These are phyloP conservation scores for Sphaerodactylus townsendi DNA, from an alignment of 2,113 vertebrate species.

Conservation along the genomic window DNA sequence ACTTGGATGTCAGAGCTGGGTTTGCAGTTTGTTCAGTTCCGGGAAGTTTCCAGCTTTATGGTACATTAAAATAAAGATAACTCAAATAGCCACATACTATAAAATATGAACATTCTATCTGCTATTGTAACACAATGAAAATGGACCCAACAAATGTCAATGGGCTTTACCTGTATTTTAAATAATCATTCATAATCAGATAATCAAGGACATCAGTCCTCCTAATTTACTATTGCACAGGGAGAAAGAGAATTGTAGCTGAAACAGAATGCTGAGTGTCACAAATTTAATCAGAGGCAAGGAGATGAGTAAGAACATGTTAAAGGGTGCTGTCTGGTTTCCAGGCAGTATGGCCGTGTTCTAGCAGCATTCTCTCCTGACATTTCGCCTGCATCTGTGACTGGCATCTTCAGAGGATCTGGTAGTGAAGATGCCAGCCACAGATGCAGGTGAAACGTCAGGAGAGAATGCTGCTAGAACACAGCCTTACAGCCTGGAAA, in stretches of 20 bases:
- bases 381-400: too few species aligned
- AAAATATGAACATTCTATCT: slow-evolving; percentile 16
- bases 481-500: too few species aligned
- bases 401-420: too few species aligned
- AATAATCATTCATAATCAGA: background rate
- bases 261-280: background rate
- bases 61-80: too few species aligned
- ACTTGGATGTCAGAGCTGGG: background rate
- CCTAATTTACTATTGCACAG: background rate
- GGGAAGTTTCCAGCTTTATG: slow-evolving; percentile 23
- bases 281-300: background rate
- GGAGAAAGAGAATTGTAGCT: background rate
- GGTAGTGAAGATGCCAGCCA: too few species aligned
- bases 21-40: background rate
- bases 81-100: background rate
- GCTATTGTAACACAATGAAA: background rate
- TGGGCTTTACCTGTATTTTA: background rate
- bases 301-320: background rate
- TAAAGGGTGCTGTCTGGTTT: too few species aligned
- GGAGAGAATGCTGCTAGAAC: too few species aligned
- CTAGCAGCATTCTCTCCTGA: too few species aligned
- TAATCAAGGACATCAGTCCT: background rate
- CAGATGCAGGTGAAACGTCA: too few species aligned
- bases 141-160: background rate
- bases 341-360: too few species aligned